These are phyloP conservation scores for Orientallactaga sibirica DNA, from an alignment of 2,797 vertebrate species.

Conservation along the genomic window DNA sequence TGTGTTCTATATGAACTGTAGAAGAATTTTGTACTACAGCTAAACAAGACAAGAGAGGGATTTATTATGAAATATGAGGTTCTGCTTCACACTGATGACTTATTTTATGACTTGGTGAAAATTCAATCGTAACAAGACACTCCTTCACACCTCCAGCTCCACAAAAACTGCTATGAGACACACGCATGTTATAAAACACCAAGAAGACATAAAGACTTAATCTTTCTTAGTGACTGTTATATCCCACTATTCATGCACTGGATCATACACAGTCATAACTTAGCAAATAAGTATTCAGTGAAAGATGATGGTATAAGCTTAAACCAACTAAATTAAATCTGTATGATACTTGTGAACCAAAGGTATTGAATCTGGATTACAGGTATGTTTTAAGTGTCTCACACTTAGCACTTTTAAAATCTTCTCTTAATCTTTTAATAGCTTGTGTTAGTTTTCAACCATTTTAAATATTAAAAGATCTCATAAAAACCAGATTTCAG, in stretches of 20 bases:
- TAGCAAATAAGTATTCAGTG: neutral
- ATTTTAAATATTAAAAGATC: neutral
- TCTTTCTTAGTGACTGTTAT: neutral
- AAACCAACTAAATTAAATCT: neutral
- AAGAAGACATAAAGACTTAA: neutral
- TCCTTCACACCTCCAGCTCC: rapidly evolving
- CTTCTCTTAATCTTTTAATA: neutral
- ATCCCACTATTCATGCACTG: neutral
- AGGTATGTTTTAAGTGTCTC: neutral
- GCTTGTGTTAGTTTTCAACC: neutral
- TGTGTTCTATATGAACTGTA: constrained; percentile 47
- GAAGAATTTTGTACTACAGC: constrained; percentile 40
- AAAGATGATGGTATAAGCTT: neutral
- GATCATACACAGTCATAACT: neutral
- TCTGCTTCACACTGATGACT: constrained; percentile 2
- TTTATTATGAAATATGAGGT: constrained; percentile 53
- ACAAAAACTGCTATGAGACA: neutral
- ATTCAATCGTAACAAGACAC: neutral
- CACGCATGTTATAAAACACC: neutral
- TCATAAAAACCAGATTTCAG: neutral
- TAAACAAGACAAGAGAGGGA: constrained; percentile 27
- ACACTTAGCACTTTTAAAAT: neutral
- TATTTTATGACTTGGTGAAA: constrained; percentile 56
- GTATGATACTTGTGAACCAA: neutral
- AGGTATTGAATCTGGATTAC: neutral